phyloP scores from a whole-genome alignment of 2,888 invertebrate genomes.

The Priocnemis perturbator region DNA sequence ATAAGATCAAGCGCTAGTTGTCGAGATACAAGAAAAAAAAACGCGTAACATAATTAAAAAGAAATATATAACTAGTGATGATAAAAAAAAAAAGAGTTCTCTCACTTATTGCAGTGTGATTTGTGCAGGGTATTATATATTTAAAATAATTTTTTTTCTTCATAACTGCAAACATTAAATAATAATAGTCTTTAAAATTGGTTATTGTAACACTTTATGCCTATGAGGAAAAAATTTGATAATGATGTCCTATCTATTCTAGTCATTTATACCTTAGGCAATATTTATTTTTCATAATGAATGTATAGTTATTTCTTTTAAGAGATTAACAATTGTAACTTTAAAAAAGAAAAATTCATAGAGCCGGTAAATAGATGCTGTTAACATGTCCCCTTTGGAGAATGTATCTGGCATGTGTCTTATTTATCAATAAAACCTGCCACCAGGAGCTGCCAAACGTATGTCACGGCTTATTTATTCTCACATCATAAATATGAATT shows the following conservation, averaged over 20 bases:
- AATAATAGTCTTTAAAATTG: conserved; percentile 66
- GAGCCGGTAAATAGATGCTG: conserved; percentile 46
- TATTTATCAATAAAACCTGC: conserved; percentile 18
- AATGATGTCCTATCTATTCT: conserved; percentile 72
- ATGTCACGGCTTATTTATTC: conserved; percentile 46
- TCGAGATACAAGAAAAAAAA: no score
- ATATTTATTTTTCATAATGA: conserved; percentile 52
- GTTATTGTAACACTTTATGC: conserved; percentile 64
- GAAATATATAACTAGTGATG: conserved; percentile 34
- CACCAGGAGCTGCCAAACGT: conserved; percentile 51
- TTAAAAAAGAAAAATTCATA: conserved; percentile 52
- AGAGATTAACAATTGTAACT: conserved; percentile 60
- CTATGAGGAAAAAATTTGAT: conserved; percentile 70
- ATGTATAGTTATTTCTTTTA: conserved; percentile 59
- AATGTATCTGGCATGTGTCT: conserved; percentile 38
- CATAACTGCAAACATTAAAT: conserved; percentile 60
- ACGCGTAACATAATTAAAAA: no score
- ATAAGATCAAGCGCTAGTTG: conserved; percentile 2
- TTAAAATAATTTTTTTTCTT: conserved; percentile 49
- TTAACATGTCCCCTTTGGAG: conserved; percentile 35
- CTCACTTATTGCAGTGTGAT: conserved; percentile 31
- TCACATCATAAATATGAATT: conserved; percentile 43
- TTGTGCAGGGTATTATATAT: conserved; percentile 54
- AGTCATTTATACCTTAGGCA: conserved; percentile 63
- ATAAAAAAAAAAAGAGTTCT: conserved; percentile 44